Evolutionary conservation across 1,140 invertebrate genomes (phyloP), one percentile per base, ranked within the genome.

Genomic region (Reticulitermes speratus): DNA sequence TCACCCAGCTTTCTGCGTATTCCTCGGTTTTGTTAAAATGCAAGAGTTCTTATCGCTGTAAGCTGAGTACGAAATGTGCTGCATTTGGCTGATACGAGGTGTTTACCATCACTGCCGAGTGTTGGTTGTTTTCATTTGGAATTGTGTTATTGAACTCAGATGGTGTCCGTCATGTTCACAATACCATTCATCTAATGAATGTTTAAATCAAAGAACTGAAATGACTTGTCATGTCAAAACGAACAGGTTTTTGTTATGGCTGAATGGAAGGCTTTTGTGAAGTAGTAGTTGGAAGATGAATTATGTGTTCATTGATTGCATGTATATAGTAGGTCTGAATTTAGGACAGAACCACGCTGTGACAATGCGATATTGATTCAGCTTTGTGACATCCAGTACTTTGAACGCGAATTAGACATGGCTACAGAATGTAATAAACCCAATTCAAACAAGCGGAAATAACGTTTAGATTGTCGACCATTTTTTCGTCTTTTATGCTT

Each of bases 311-410:
- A 75, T 25, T 75, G 65, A 30, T 75, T 75, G 25, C n/a, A 75
- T 38, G 25, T 75, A 75, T 75, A 75, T 9, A 75, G 21, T 7
- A 65, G 59, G 25, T 12, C 7, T 65, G 59, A 1, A 75, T 25
- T 75, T 3, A 25, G 65, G 65, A 75, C 65, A 30, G 65, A 30
- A 6, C 65, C 65, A 30, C 7, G 5, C 65, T 75, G 7, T 75
- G 25, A 75, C 25, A 30, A n/a, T 75, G 65, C n/a, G 30, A 75
- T 30, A 75, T 75, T 75, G 65, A 75, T 75, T 75, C 25, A 30
- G n/a, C n/a, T 75, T 75, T 75, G 65, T 75, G 65, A 75, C 65
- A 75, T 75, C n/a, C 65, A 75, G 65, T 75, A 75, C 65, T 75
- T 75, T 75, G 65, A 19, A 75, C 65, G 65, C n/a, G 65, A 75